Percentiles rank a stretch among this genome's conserved stretches.
These are phyloP conservation scores for Apomyelois bistriatella DNA, from an alignment of 2,888 invertebrate genomes.

Conservation along the genomic window DNA sequence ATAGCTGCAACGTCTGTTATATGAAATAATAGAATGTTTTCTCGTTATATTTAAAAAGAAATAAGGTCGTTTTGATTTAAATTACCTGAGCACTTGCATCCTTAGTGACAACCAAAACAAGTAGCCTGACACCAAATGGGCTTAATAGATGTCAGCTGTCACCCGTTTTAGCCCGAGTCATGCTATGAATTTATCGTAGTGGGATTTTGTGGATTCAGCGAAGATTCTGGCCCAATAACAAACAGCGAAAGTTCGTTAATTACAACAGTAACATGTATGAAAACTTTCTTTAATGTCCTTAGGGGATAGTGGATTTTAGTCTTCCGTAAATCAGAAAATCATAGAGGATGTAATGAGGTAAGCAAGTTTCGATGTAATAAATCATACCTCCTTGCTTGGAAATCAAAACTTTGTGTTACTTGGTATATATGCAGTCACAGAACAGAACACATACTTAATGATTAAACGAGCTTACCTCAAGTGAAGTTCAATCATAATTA, in stretches of 20 bases:
- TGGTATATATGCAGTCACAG: too few relatives aligned
- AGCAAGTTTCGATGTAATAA: slow-evolving; percentile 12
- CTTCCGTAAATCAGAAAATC: slow-evolving; percentile 10
- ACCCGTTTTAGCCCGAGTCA: not conserved
- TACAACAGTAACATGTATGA: slow-evolving; percentile 1
- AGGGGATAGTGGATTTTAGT: not conserved
- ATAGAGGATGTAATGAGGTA: slow-evolving; percentile 9
- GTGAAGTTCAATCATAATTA: too few relatives aligned
- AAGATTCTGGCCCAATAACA: not conserved
- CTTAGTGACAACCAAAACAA: slow-evolving; percentile 33
- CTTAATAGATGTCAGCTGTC: slow-evolving; percentile 12
- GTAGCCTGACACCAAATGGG: slow-evolving; percentile 9
- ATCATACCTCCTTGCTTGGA: not conserved
- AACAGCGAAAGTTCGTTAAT: slow-evolving; percentile 2
- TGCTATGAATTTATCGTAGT: slow-evolving; percentile 3
- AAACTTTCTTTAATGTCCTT: not conserved
- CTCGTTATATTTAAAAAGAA: too few relatives aligned
- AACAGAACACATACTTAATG: too few relatives aligned
- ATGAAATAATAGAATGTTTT: too few relatives aligned
- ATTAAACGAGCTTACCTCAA: too few relatives aligned
- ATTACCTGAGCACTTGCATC: too few relatives aligned
- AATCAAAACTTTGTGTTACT: not conserved
- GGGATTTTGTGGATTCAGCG: not conserved
- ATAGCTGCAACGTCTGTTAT: slow-evolving; percentile 12
- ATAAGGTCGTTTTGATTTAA: too few relatives aligned